phyloP scores from a whole-genome alignment of 2,113 vertebrate genomes.

The Pseudopodoces humilis region DNA sequence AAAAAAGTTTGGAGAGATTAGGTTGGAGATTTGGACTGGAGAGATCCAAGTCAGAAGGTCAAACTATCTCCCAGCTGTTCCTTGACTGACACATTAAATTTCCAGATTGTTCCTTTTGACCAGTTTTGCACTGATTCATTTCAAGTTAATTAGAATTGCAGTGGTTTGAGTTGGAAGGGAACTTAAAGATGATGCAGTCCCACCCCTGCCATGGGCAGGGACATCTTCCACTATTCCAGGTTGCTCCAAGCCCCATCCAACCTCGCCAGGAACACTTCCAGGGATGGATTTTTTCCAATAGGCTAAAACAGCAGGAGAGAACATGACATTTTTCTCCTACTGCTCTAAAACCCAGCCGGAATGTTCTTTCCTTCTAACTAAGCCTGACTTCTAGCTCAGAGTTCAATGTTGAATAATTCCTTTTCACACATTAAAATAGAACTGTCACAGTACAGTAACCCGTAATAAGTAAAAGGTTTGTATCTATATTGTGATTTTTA shows the following conservation, averaged over 20 bases:
- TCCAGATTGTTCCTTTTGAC: neutral
- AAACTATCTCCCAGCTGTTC: neutral
- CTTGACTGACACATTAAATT: neutral
- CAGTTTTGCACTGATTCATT: neutral
- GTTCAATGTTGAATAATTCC: neutral
- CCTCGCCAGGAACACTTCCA: neutral
- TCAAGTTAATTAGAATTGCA: neutral
- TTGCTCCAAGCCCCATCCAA: fast-evolving
- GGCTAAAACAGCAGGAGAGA: neutral
- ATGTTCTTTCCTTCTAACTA: neutral
- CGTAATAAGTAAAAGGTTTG: neutral
- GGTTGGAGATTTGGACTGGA: neutral
- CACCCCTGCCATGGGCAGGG: neutral
- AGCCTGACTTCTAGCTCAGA: neutral
- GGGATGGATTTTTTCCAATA: neutral
- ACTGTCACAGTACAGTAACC: neutral
- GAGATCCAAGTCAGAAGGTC: neutral
- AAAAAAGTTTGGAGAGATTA: neutral
- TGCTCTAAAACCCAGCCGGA: neutral
- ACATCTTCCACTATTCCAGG: neutral
- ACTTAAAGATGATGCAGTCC: neutral
- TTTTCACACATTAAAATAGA: neutral
- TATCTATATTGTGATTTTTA: neutral
- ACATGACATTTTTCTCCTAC: neutral
- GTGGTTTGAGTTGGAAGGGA: neutral